Percentiles rank a stretch among this genome's conserved stretches.
Evolutionary conservation across 2,797 vertebrate species (phyloP).

Genomic region (Columba guinea): DNA sequence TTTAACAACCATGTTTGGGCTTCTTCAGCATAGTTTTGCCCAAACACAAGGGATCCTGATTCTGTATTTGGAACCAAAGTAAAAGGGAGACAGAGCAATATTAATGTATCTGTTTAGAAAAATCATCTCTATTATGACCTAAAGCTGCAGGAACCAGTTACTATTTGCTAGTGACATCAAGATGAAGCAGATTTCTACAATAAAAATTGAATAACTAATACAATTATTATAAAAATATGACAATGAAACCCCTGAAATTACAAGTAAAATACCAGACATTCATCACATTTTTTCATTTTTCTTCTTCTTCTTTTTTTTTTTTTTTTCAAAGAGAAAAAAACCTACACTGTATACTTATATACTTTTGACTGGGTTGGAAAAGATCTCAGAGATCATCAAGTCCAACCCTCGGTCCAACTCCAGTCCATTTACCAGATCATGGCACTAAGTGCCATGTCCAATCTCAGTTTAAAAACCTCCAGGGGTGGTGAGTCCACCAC

Average conservation of each 20-base stretch:
- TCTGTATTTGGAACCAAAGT: not conserved
- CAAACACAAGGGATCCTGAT: not conserved
- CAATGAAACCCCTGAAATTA: not conserved
- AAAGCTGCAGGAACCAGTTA: not conserved
- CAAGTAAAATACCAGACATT: not conserved
- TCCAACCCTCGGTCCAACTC: too few relatives aligned
- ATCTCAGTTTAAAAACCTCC: too few relatives aligned
- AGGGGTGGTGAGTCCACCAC: too few relatives aligned
- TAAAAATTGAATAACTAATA: not conserved
- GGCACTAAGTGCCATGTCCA: too few relatives aligned
- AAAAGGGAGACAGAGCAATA: not conserved
- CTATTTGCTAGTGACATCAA: not conserved
- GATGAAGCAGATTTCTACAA: not conserved
- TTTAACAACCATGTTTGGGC: not conserved
- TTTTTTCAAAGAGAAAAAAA: not conserved
- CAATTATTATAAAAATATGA: not conserved
- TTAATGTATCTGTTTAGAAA: not conserved
- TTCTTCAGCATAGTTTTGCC: not conserved
- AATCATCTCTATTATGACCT: not conserved
- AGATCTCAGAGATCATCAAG: too few relatives aligned
- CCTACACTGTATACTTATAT: not conserved
- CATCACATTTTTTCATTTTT: not conserved
- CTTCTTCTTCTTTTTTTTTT: accelerated
- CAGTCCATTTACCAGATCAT: too few relatives aligned
- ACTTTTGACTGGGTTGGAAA: too few relatives aligned